A percentile compares a stretch with the other conserved stretches of the same genome.
Evolutionary conservation across 2,888 invertebrate genomes (phyloP).

Genomic region (Hyposoter didymator): DNA sequence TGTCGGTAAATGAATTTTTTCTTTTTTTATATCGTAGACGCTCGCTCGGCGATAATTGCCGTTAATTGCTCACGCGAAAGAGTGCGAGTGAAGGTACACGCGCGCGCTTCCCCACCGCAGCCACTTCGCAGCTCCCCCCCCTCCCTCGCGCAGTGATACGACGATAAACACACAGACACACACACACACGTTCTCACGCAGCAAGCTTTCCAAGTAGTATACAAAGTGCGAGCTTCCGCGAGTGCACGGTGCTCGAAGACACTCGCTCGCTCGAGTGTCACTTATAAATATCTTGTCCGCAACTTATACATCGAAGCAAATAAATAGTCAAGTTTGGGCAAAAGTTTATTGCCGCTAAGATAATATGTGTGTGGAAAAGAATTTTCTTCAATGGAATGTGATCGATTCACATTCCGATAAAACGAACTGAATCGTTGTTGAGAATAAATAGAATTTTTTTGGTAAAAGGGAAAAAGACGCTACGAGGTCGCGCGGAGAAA

Average conservation of each 20-base stretch:
- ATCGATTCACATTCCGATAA: background rate
- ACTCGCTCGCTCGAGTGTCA: conserved; percentile 30
- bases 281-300: conserved; percentile 25
- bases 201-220: conserved; percentile 1
- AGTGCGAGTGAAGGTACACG: conserved; percentile 64
- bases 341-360: background rate
- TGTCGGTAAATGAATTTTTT: conserved; percentile 24
- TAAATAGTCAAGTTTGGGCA: background rate
- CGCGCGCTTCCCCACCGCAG: conserved; percentile 23
- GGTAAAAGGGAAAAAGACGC: background rate
- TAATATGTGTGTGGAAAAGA: conserved; percentile 17
- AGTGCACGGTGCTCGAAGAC: conserved; percentile 23
- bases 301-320: conserved; percentile 3
- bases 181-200: background rate
- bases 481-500: background rate
- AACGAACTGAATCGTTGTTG: background rate
- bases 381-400: background rate
- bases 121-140: background rate
- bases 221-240: conserved; percentile 8
- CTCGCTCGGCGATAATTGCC: conserved; percentile 67
- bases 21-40: conserved; percentile 11
- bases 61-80: conserved; percentile 67
- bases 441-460: conserved; percentile 28
- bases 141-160: background rate
- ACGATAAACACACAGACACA: background rate